Base-by-base conservation (phyloP, 2,113 vertebrate genomes). In the Azemiops feae region DNA sequence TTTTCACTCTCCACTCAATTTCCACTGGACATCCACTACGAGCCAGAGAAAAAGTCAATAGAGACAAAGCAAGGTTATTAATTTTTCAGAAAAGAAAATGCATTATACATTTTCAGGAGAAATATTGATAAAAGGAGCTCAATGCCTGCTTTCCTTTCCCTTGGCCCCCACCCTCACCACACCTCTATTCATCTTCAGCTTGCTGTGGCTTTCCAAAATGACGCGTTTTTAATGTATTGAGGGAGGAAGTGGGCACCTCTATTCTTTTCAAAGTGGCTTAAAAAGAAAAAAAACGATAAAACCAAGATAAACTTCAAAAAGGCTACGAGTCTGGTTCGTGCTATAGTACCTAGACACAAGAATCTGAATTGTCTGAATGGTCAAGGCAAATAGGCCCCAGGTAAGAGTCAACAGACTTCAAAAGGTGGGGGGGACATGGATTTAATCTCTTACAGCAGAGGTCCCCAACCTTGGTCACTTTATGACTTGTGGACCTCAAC, bases 41-140 rank as follows among this genome's bases (percentile, higher is more conserved):
- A 88, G 64, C 90, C 81, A 95, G 89, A 85, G 60, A 87, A 43
- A 55, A 88, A 93, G 55, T 88, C 69, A 52, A 91, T 93, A 92
- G 92, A 91, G 81, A 92, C 94, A 95, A 94, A 91, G 55, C 57
- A 85, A 95, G 69, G 93, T 96, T 94, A 96, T 97, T 97, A 85
- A 95, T 97, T 97, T 97, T 96, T 96, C 95, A 97, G 96, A 94
- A 95, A 97, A 97, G 93, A 97, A 97, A 97, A 96, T 81, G 91
- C 90, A 86, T 96, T 97, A 94, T 94, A 57, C 92, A 53, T 96
- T 97, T 96, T 95, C 91, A 94, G 93, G 94, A 96, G 96, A 94
- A 97, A 96, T 95, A 93, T 89, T 97, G 95, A 97, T 96, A 97
- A 3, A 3, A 57, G 16, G 93, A 94, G 14, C 95, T 96, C 96